phyloP scores from a whole-genome alignment of 2,888 invertebrate species.

The Tetramorium bicarinatum region DNA sequence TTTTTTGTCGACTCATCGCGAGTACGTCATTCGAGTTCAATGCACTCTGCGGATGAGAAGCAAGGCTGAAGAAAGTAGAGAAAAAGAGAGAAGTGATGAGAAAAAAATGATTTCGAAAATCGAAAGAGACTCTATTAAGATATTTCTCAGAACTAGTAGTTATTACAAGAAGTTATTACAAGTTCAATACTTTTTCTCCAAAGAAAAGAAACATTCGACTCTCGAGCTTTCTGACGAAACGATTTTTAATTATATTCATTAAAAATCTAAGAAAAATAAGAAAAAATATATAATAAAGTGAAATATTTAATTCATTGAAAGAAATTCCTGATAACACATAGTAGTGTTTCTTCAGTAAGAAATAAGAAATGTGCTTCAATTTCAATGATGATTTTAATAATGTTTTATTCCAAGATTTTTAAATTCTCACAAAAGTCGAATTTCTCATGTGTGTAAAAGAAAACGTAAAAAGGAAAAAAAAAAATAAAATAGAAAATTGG shows the following conservation, averaged over 20 bases:
- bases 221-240: neutral
- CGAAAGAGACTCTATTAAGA: neutral
- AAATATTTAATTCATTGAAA: neutral
- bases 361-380: neutral
- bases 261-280: neutral
- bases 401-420: neutral
- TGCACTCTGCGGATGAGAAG: conserved; percentile 59
- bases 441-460: neutral
- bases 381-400: neutral
- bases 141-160: neutral
- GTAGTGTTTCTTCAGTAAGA: neutral
- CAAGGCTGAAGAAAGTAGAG: neutral
- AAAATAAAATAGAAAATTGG: neutral
- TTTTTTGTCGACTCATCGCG: conserved; percentile 66
- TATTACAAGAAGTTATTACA: neutral
- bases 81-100: neutral
- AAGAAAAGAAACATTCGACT: neutral
- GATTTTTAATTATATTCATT: neutral
- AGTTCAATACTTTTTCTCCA: neutral
- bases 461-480: neutral
- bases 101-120: neutral
- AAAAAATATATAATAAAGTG: neutral
- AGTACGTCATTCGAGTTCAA: conserved; percentile 74
- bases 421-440: neutral
- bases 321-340: neutral